phyloP scores from a whole-genome alignment of 2,888 invertebrate species.

The Euphydryas editha region DNA sequence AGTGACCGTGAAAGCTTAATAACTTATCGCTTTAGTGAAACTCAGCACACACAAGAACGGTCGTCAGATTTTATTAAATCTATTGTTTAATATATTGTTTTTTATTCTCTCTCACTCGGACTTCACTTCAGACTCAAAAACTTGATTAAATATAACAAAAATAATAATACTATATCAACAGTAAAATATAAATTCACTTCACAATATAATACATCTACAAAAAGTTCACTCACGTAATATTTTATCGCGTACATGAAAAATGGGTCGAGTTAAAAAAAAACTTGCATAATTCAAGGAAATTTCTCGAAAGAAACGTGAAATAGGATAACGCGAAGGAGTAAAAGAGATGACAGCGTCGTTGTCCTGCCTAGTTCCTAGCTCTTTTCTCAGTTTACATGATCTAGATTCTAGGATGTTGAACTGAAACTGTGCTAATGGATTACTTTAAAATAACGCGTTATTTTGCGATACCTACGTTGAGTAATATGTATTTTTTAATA shows the following conservation, averaged over 20 bases:
- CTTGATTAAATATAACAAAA: too few species aligned
- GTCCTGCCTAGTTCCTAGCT: conserved; percentile 3
- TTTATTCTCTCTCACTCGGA: too few species aligned
- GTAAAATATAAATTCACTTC: neutral
- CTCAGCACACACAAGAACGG: too few species aligned
- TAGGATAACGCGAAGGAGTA: conserved; percentile 1
- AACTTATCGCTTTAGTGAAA: too few species aligned
- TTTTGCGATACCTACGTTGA: neutral
- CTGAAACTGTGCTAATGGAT: neutral
- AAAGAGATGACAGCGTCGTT: conserved; percentile 13
- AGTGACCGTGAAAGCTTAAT: too few species aligned
- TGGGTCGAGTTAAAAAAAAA: conserved; percentile 1
- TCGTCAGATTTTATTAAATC: too few species aligned
- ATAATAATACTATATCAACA: too few species aligned
- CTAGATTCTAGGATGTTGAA: conserved; percentile 12
- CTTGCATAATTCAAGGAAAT: conserved; percentile 17
- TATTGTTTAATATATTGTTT: too few species aligned
- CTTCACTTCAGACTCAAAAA: too few species aligned
- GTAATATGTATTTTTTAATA: too few species aligned
- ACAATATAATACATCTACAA: neutral
- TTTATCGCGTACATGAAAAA: neutral
- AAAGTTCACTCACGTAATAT: neutral
- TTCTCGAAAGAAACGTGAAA: conserved; percentile 23
- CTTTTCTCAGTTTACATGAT: neutral
- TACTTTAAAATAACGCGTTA: neutral